Base-by-base conservation (phyloP, 2,888 invertebrate genomes). In the Tholera decimalis region DNA sequence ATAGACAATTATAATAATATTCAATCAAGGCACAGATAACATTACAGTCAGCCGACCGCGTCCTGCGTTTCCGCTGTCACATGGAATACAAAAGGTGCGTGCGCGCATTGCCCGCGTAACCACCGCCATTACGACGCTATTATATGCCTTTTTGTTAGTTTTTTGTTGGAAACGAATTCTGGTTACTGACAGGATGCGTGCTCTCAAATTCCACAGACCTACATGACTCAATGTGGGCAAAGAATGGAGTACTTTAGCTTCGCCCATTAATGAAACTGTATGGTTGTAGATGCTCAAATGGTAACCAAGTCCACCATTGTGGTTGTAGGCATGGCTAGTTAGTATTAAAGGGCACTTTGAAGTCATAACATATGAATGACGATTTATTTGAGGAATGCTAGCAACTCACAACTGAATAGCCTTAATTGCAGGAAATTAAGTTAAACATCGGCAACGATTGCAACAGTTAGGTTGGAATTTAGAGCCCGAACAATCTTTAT, bases 71-170 rank as follows among this genome's bases (percentile, higher is more conserved):
- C 90, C 91, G 89, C 82, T 86, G 84, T 82, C 78, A 72, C 69
- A 70, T 79, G 64, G 54, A 72, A 65, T 50, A 89, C 88, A 89
- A 89, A 83, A 79, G 84, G 78, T 83, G 84, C 85, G 86, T 83
- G 54, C 67, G 79, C 83, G 84, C 87, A 85, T 53, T 78, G 86
- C 89, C 70, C 81, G 88, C 91, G 84, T 89, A 90, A 91, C 90
- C 88, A 79, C 86, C 84, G 80, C 71, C 85, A 89, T 91, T 91
- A 90, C 82, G 80, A 59, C 82, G 86, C 90, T 90, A 91, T 92
- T 94, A 93, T 91, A 94, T 93, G 93, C 89, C 88, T 91, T 88
- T 93, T 92, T 93, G 91, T 81, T 91, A 82, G 82, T 80, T 88
- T 87, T 90, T 86, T 87, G 72, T 82, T 75, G 74, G 70, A 77